Evolutionary conservation across 2,113 vertebrate species (phyloP), one percentile per base, ranked within the genome.

Genomic region (Chamaetylas fuelleborni): DNA sequence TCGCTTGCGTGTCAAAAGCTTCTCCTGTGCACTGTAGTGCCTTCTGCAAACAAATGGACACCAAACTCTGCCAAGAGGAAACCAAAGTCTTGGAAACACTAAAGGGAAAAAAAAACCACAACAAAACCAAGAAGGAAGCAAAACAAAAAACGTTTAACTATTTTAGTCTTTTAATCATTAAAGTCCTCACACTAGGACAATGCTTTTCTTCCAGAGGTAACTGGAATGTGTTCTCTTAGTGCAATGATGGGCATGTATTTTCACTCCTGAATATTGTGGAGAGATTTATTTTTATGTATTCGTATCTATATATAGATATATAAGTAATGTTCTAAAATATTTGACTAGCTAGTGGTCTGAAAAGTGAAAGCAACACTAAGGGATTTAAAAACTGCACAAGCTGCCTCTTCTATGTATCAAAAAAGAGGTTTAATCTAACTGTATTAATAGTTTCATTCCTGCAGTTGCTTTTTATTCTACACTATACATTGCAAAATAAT

Each of bases 51-150:
- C 33, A 85, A 89, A 71, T 2, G 45, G 19, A 69, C 62, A 83
- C 50, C 51, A 50, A 71, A 69, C 42, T 53, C 57, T 45, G 89
- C 53, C 82, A 94, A 80, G n/a, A 92, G 70, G 62, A 95, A 92
- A 86, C 38, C 33, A 16, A 60, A 81, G 43, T 25, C 79, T 45
- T 79, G 36, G 74, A 95, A 92, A 86, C 29, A 53, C 42, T 5
- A 9, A 6, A 18, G 12, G 23, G 2, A 0, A 33, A 48, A 45
- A 40, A n/a, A 38, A 5, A 1, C 3, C 33, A 45, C 43, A 66
- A 66, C 34, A 69, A 69, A 86, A 60, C 23, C 64, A 66, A 58
- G 31, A 14, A n/a, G 24, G 19, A 38, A 72, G 14, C 14, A 45
- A 65, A 85, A 58, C 10, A 80, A 77, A 53, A 12, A 81, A 65